These are phyloP conservation scores for Taurulus bubalis DNA, from an alignment of 2,113 vertebrate species.

Conservation along the genomic window DNA sequence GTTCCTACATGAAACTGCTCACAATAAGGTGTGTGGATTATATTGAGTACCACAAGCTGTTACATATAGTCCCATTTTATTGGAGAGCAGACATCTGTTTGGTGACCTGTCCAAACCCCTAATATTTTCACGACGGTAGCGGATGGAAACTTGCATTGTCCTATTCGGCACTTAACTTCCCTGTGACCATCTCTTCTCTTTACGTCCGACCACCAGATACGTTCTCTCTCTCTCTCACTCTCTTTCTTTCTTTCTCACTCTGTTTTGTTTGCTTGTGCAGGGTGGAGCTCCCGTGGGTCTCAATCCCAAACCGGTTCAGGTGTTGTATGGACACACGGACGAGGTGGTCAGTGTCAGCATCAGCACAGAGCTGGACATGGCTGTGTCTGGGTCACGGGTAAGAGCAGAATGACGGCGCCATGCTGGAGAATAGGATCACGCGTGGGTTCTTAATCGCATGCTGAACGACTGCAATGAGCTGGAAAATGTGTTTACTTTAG, in stretches of 20 bases:
- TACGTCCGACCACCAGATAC: neutral
- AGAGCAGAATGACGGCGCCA: neutral
- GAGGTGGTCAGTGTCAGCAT: constrained; percentile 93
- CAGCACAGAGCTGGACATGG: constrained; percentile 97
- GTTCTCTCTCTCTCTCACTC: neutral
- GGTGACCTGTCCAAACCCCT: too few species aligned
- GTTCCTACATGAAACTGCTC: too few species aligned
- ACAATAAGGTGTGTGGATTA: too few species aligned
- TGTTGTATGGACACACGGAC: constrained; percentile 93
- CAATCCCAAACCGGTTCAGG: constrained; percentile 92
- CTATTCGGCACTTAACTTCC: neutral
- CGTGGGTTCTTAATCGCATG: neutral
- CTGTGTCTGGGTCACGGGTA: constrained; percentile 94
- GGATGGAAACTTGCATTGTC: too few species aligned
- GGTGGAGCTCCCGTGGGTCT: constrained; percentile 90
- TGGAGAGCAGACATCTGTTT: too few species aligned
- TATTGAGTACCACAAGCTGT: too few species aligned
- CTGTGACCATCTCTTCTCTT: neutral
- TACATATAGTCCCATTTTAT: too few species aligned
- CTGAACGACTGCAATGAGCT: neutral
- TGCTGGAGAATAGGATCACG: too few species aligned
- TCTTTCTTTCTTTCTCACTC: neutral
- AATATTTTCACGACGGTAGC: too few species aligned
- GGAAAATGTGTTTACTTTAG: constrained; percentile 14
- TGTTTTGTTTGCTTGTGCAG: constrained; percentile 68